Percentiles rank a stretch among this genome's conserved stretches.
These are phyloP conservation scores for Antechinus stuartii DNA, from an alignment of 2,113 vertebrate species.

Conservation along the genomic window DNA sequence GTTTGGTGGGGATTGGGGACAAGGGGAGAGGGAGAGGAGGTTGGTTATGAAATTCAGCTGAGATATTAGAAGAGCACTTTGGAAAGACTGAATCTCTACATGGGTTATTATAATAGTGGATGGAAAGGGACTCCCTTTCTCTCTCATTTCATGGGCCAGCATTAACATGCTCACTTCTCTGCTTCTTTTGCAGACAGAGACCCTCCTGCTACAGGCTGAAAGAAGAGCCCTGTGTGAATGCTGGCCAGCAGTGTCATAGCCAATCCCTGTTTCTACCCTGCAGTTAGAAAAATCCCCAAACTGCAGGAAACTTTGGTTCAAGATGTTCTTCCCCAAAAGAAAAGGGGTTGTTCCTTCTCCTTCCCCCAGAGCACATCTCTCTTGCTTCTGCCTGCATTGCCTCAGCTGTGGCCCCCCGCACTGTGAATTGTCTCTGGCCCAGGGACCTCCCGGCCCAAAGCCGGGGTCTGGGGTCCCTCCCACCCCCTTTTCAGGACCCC, in stretches of 20 bases:
- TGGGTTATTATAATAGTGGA: background rate
- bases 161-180: background rate
- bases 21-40: no score
- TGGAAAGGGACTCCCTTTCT: background rate
- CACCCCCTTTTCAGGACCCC: background rate
- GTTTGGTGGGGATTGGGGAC: no score
- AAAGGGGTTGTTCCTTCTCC: background rate
- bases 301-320: background rate
- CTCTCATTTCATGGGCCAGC: background rate
- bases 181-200: constrained; percentile 89
- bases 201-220: constrained; percentile 92
- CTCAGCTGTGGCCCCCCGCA: background rate
- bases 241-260: constrained; percentile 86
- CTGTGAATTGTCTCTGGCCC: background rate
- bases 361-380: background rate
- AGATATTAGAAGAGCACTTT: background rate
- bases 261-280: background rate
- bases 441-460: background rate
- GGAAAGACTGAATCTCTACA: rapidly evolving
- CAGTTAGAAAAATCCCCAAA: background rate
- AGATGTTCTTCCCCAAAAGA: background rate
- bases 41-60: background rate
- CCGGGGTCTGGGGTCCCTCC: background rate
- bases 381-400: constrained; percentile 26
- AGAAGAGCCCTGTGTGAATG: constrained; percentile 94